A percentile compares a stretch with the other conserved stretches of the same genome.
These are phyloP conservation scores for Pseudocheirus occidentalis DNA, from an alignment of 2,797 vertebrate species.

Conservation along the genomic window DNA sequence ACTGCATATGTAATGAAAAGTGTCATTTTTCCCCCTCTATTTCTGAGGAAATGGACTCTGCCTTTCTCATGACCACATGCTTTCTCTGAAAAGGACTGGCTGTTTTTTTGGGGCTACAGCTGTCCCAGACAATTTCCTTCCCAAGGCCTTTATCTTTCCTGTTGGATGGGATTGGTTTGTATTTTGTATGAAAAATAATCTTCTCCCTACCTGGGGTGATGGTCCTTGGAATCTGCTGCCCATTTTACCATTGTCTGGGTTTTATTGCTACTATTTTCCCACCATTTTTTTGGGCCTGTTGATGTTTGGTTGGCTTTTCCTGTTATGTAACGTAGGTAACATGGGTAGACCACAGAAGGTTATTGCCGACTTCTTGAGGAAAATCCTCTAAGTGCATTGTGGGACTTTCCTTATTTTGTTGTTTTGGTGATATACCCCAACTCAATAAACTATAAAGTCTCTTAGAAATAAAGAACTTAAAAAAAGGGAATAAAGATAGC, in stretches of 20 bases:
- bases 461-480: slow-evolving; percentile 32
- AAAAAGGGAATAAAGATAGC: slow-evolving; percentile 22
- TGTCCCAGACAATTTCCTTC: slow-evolving; percentile 17
- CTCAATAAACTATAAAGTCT: neutral
- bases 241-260: slow-evolving; percentile 40
- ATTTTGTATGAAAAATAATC: neutral
- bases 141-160: slow-evolving; percentile 36
- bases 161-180: neutral
- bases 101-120: slow-evolving; percentile 20
- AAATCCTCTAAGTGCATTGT: slow-evolving; percentile 38
- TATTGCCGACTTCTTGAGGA: slow-evolving; percentile 39
- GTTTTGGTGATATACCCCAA: slow-evolving; percentile 38
- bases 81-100: slow-evolving; percentile 21
- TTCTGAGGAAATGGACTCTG: neutral
- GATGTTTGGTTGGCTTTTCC: slow-evolving; percentile 24
- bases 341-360: slow-evolving; percentile 39
- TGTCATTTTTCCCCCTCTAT: slow-evolving; percentile 53
- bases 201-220: neutral
- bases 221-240: slow-evolving; percentile 12
- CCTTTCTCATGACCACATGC: slow-evolving; percentile 2
- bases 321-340: slow-evolving; percentile 46
- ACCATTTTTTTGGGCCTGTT: slow-evolving; percentile 8
- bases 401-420: slow-evolving; percentile 40
- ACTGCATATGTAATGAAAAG: slow-evolving; percentile 26
- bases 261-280: neutral